phyloP scores from a whole-genome alignment of 2,797 vertebrate species.

The Apodemus agrarius region DNA sequence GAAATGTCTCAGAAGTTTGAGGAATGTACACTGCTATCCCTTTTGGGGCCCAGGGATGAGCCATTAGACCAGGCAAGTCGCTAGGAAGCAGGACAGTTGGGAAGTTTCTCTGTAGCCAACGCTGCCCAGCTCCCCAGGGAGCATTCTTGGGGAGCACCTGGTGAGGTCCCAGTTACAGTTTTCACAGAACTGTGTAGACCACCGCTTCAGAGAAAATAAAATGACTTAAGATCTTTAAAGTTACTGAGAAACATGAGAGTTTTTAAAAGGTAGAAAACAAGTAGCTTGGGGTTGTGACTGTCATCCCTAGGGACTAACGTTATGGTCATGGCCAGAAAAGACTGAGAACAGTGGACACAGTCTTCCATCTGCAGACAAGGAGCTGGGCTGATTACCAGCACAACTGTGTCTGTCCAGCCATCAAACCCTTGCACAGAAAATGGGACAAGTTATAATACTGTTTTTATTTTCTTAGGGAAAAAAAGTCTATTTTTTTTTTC shows the following conservation, averaged over 20 bases:
- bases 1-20: background rate
- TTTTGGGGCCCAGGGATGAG: background rate
- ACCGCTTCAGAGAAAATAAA: slow-evolving; percentile 52
- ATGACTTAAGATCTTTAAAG: slow-evolving; percentile 34
- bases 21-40: background rate
- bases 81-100: background rate
- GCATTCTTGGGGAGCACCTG: background rate
- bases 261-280: background rate
- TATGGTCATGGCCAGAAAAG: background rate
- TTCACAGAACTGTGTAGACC: slow-evolving; percentile 22
- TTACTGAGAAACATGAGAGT: background rate
- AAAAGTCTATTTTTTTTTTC: background rate
- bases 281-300: background rate
- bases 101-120: background rate
- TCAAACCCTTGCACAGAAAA: background rate
- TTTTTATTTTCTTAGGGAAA: background rate
- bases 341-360: background rate
- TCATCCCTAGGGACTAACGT: background rate
- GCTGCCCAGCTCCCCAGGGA: background rate
- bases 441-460: background rate
- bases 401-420: slow-evolving; percentile 6
- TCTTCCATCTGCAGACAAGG: background rate
- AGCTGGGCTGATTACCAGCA: background rate
- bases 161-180: background rate
- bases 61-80: background rate